A percentile compares a stretch with the other conserved stretches of the same genome.
phyloP scores from a whole-genome alignment of 2,797 vertebrate species.

The Clarias pachynema region DNA sequence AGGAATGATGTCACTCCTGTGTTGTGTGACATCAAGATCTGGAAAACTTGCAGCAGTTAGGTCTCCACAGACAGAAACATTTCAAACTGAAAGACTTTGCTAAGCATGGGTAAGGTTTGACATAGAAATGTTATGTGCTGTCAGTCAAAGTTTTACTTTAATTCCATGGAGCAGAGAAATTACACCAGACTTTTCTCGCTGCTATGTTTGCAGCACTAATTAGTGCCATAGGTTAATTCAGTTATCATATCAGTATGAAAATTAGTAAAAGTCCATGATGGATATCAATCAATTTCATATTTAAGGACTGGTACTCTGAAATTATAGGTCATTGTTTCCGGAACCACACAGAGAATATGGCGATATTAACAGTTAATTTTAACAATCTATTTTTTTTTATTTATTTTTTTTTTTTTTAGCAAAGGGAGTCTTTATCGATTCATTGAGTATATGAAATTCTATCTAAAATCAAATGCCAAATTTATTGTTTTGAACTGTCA shows the following conservation, averaged over 20 bases:
- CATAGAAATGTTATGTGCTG: neutral
- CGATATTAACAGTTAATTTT: neutral
- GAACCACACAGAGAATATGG: neutral
- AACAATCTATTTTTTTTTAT: neutral
- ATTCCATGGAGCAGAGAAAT: slow-evolving; percentile 26
- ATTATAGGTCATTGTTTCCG: neutral
- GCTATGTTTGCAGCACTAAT: slow-evolving; percentile 76
- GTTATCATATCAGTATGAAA: slow-evolving; percentile 71
- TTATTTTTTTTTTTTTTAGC: neutral
- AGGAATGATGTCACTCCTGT: slow-evolving; percentile 40
- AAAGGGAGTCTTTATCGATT: neutral
- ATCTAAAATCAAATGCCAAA: neutral
- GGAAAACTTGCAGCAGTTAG: slow-evolving; percentile 20
- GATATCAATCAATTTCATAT: slow-evolving; percentile 44
- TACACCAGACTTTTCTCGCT: slow-evolving; percentile 29
- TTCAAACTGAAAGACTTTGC: neutral
- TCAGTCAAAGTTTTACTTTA: neutral
- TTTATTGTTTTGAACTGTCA: neutral
- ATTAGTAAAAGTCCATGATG: slow-evolving; percentile 46
- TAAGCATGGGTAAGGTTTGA: neutral
- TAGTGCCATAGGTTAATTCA: slow-evolving; percentile 76
- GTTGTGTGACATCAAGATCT: slow-evolving; percentile 5
- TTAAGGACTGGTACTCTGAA: neutral
- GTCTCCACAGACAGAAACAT: slow-evolving; percentile 2
- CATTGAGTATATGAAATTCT: neutral